A percentile compares a stretch with the other conserved stretches of the same genome.
Evolutionary conservation across 2,113 vertebrate genomes (phyloP).

Genomic region (Xenotilapia flavipinnis): DNA sequence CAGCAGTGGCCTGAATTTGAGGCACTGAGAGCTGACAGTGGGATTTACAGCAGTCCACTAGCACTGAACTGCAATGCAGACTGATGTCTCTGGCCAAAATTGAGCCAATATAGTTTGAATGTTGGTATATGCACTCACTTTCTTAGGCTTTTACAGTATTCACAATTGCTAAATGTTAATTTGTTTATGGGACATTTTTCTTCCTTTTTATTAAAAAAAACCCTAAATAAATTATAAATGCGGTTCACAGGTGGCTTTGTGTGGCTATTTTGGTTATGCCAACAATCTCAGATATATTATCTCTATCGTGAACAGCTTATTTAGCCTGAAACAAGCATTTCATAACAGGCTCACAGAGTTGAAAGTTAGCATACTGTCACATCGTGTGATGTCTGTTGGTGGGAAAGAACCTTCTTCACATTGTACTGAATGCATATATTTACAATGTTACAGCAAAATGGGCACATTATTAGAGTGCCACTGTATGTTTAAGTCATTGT

Average conservation of each 20-base stretch:
- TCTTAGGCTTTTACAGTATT: not conserved
- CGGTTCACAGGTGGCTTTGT: not conserved
- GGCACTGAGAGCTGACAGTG: not conserved
- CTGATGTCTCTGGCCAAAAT: not conserved
- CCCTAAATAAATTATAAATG: not conserved
- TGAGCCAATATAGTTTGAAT: not conserved
- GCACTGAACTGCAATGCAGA: not conserved
- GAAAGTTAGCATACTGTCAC: not conserved
- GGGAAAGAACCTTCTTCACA: not conserved
- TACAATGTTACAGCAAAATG: not conserved
- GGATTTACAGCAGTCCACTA: not conserved
- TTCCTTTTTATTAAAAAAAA: not conserved
- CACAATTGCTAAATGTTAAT: not conserved
- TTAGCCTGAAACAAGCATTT: not conserved
- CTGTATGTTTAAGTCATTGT: not conserved
- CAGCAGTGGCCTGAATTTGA: not conserved
- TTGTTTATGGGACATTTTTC: not conserved
- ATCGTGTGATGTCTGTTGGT: not conserved
- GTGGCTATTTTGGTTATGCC: not conserved
- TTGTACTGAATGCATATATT: not conserved
- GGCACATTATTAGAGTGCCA: not conserved
- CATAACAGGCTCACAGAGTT: not conserved
- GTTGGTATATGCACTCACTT: not conserved
- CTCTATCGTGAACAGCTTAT: not conserved
- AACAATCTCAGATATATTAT: not conserved